phyloP scores from a whole-genome alignment of 1,140 invertebrate genomes.

The Eciton burchellii region DNA sequence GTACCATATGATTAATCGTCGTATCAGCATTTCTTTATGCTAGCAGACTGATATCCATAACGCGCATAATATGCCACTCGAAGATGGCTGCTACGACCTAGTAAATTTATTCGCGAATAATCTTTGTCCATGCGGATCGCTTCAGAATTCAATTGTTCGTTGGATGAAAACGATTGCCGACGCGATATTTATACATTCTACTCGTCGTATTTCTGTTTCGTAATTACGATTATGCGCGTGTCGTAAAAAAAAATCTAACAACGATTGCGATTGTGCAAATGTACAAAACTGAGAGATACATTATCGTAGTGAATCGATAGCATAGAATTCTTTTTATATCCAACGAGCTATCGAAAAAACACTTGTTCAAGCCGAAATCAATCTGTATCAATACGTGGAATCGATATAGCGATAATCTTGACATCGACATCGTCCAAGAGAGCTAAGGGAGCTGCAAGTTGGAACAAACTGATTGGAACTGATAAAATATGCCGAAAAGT shows the following conservation, averaged over 20 bases:
- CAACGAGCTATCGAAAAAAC: conserved; percentile 25
- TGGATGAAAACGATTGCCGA: too few species aligned
- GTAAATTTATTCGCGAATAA: conserved; percentile 8
- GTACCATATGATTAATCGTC: conserved; percentile 74
- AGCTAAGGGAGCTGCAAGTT: neutral
- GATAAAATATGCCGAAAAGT: neutral
- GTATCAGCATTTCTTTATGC: conserved; percentile 79
- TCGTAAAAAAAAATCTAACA: conserved; percentile 8
- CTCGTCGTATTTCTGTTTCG: neutral
- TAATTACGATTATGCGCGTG: neutral
- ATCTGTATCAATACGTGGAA: conserved; percentile 47
- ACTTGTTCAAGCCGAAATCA: conserved; percentile 40
- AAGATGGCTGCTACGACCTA: conserved; percentile 71
- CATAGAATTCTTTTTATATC: neutral
- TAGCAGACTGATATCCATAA: conserved; percentile 81
- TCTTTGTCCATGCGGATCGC: neutral
- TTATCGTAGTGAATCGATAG: neutral
- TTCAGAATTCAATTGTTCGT: neutral
- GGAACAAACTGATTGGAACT: neutral
- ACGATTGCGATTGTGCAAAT: too few species aligned
- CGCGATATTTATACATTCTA: too few species aligned
- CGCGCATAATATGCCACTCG: conserved; percentile 78
- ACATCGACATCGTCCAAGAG: neutral
- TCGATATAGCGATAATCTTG: conserved; percentile 7
- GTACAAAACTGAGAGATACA: neutral